Evolutionary conservation across 2,888 invertebrate species (phyloP).

Genomic region (Mythimna loreyi): DNA sequence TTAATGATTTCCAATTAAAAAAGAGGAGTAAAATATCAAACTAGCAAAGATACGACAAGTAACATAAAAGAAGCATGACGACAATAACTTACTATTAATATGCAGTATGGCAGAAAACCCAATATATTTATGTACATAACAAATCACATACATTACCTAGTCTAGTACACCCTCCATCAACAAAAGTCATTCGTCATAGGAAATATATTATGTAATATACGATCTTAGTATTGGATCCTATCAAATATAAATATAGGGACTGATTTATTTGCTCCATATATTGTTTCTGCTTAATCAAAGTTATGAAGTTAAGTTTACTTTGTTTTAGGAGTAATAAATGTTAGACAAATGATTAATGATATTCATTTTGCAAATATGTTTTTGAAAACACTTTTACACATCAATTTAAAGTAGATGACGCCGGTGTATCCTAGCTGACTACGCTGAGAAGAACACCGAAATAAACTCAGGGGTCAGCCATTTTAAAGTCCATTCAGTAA

Average conservation of each 20-base stretch:
- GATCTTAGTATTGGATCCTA: constrained; percentile 38
- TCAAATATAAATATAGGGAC: constrained; percentile 46
- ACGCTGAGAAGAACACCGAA: too few relatives aligned
- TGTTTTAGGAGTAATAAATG: constrained; percentile 27
- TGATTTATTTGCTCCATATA: constrained; percentile 48
- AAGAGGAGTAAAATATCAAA: neutral
- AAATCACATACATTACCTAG: constrained; percentile 33
- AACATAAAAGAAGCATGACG: constrained; percentile 7
- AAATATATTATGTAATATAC: constrained; percentile 47
- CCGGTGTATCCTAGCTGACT: too few relatives aligned
- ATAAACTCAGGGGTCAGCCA: too few relatives aligned
- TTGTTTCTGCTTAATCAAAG: constrained; percentile 22
- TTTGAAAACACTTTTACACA: neutral
- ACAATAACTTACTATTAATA: constrained; percentile 18
- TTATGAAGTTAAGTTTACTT: constrained; percentile 19
- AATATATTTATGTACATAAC: constrained; percentile 35
- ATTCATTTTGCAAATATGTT: too few relatives aligned
- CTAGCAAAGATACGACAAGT: neutral
- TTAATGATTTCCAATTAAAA: too few relatives aligned
- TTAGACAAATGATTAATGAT: constrained; percentile 14
- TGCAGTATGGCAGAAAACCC: neutral
- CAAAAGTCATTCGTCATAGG: constrained; percentile 43
- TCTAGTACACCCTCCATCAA: constrained; percentile 35
- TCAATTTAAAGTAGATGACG: too few relatives aligned
- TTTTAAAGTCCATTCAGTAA: too few relatives aligned